Evolutionary conservation across 2,113 vertebrate species (phyloP).

Genomic region (Gopherus flavomarginatus): DNA sequence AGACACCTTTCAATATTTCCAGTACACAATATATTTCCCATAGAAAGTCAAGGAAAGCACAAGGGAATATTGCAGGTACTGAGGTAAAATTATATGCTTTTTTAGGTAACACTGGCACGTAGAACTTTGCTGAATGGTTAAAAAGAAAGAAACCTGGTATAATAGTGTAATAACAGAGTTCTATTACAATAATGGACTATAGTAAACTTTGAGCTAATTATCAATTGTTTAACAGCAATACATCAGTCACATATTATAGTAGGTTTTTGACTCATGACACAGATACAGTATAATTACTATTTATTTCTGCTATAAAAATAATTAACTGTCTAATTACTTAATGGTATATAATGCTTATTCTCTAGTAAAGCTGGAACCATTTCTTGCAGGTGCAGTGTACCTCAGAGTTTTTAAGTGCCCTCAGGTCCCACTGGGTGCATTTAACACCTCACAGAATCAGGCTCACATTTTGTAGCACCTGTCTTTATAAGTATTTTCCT

Average conservation of each 20-base stretch:
- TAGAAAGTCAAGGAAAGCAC: not conserved
- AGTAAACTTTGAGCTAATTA: not conserved
- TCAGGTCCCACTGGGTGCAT: not conserved
- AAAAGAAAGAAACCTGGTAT: not conserved
- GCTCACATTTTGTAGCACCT: not conserved
- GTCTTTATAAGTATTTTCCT: not conserved
- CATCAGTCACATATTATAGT: not conserved
- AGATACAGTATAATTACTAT: not conserved
- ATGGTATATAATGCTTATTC: not conserved
- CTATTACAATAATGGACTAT: not conserved
- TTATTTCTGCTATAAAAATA: not conserved
- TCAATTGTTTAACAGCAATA: not conserved
- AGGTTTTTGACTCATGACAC: not conserved
- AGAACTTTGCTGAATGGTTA: accelerated
- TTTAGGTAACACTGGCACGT: not conserved
- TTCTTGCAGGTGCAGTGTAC: not conserved
- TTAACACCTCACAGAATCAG: not conserved
- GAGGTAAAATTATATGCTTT: not conserved
- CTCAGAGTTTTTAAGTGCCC: not conserved
- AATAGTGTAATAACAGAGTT: not conserved
- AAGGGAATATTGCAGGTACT: not conserved
- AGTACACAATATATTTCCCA: not conserved
- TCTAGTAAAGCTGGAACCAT: not conserved
- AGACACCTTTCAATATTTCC: not conserved
- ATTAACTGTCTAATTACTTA: not conserved